Conservation (phyloP, 2,888 invertebrate species). For the Drosophila atripex region DNA sequence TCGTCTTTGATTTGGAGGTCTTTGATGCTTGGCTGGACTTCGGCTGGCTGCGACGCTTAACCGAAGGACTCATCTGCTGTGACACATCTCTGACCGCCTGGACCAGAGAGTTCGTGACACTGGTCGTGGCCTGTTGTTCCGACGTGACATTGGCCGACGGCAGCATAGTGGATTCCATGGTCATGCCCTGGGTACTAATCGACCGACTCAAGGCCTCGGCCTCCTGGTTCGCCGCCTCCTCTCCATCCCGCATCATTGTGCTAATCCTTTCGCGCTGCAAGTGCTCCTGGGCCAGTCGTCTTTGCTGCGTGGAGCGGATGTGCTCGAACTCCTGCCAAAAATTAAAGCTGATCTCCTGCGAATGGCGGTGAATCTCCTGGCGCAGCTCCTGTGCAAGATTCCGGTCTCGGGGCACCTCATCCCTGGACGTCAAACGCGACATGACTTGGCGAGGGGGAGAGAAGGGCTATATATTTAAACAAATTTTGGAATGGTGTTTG, state of each 20-base stretch:
- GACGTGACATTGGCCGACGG: conserved; percentile 15
- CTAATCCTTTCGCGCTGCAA: conserved; percentile 44
- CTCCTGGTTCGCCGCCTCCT: conserved; percentile 51
- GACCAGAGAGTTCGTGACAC: neutral
- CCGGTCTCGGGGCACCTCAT: conserved; percentile 38
- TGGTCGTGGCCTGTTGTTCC: conserved; percentile 4
- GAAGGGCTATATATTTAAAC: neutral
- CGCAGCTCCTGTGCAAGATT: conserved; percentile 33
- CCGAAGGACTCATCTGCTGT: neutral
- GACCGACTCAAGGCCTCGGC: conserved; percentile 58
- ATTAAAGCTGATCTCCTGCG: conserved; percentile 44
- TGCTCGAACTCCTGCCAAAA: conserved; percentile 68
- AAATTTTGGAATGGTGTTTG: conserved; percentile 21
- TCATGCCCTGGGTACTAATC: conserved; percentile 50
- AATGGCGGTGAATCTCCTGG: conserved; percentile 46
- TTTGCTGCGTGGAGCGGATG: conserved; percentile 51
- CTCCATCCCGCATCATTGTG: conserved; percentile 42
- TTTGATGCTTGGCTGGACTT: neutral
- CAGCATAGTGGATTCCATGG: conserved; percentile 11
- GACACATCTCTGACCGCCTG: neutral
- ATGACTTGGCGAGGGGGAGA: conserved; percentile 18
- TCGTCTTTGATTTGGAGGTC: conserved; percentile 2
- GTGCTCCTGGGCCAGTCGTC: conserved; percentile 44
- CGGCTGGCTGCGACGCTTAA: neutral
- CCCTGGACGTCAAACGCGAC: conserved; percentile 22